Evolutionary conservation across 2,888 invertebrate genomes (phyloP).

Genomic region (Troilus luridus): DNA sequence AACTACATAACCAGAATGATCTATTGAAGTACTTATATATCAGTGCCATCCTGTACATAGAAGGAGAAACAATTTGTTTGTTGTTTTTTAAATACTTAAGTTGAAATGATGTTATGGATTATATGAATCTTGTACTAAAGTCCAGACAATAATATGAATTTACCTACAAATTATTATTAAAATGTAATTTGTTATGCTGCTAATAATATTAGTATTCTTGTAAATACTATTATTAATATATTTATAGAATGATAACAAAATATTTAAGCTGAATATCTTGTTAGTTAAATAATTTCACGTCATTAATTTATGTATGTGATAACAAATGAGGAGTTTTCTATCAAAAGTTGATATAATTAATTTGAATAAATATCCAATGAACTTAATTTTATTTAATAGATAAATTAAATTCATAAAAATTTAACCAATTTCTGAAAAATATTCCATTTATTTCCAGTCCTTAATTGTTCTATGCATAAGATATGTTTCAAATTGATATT

Average conservation of each 20-base stretch:
- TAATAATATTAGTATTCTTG: constrained; percentile 27
- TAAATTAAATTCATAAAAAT: too few relatives aligned
- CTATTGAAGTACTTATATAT: neutral
- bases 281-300: neutral
- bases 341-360: too few relatives aligned
- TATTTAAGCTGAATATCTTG: neutral
- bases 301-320: neutral
- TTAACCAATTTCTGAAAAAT: too few relatives aligned
- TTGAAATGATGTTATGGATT: neutral
- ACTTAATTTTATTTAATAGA: too few relatives aligned
- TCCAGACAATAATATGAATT: constrained; percentile 28
- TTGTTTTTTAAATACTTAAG: neutral
- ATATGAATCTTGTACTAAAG: neutral
- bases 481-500: too few relatives aligned
- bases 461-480: too few relatives aligned
- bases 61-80: neutral
- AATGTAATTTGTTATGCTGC: neutral
- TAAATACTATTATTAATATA: constrained; percentile 22
- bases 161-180: neutral
- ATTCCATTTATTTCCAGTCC: too few relatives aligned
- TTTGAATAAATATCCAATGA: too few relatives aligned
- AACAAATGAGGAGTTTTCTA: neutral
- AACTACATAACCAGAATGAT: neutral
- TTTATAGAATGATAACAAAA: neutral
- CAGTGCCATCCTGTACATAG: constrained; percentile 19